A percentile compares a stretch with the other conserved stretches of the same genome.
These are phyloP conservation scores for Phaedon cochleariae DNA, from an alignment of 2,888 invertebrate genomes.

Conservation along the genomic window DNA sequence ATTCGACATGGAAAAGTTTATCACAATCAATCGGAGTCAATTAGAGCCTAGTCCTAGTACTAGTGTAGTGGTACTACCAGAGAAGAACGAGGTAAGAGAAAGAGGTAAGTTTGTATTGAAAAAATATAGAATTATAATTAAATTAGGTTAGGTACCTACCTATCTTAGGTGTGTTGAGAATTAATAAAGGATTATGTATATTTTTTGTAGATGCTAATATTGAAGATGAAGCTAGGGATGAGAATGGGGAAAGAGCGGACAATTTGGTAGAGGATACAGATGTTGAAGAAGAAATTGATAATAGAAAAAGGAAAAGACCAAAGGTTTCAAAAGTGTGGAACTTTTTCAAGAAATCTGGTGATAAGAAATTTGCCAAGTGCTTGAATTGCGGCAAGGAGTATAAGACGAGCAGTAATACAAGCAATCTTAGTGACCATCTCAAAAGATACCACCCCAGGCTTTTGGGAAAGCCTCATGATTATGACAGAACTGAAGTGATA, in stretches of 20 bases:
- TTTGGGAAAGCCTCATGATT: background rate
- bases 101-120: too few relatives aligned
- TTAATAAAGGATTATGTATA: too few relatives aligned
- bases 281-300: background rate
- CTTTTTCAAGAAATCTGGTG: slow-evolving; percentile 25
- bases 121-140: too few relatives aligned
- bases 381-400: slow-evolving; percentile 12
- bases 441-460: slow-evolving; percentile 20
- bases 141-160: too few relatives aligned
- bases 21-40: background rate
- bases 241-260: too few relatives aligned
- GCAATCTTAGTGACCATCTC: slow-evolving; percentile 21
- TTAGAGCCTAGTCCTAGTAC: too few relatives aligned
- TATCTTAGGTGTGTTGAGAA: too few relatives aligned
- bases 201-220: too few relatives aligned
- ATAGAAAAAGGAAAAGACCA: background rate
- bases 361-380: slow-evolving; percentile 28
- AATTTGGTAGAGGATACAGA: too few relatives aligned
- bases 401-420: slow-evolving; percentile 27
- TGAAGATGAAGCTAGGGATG: too few relatives aligned
- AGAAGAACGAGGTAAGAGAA: too few relatives aligned
- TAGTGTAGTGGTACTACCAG: too few relatives aligned
- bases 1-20: background rate
- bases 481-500: background rate
- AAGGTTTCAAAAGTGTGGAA: slow-evolving; percentile 23